Conservation (phyloP, 2,797 vertebrate genomes). For the Anguilla marmorata region DNA sequence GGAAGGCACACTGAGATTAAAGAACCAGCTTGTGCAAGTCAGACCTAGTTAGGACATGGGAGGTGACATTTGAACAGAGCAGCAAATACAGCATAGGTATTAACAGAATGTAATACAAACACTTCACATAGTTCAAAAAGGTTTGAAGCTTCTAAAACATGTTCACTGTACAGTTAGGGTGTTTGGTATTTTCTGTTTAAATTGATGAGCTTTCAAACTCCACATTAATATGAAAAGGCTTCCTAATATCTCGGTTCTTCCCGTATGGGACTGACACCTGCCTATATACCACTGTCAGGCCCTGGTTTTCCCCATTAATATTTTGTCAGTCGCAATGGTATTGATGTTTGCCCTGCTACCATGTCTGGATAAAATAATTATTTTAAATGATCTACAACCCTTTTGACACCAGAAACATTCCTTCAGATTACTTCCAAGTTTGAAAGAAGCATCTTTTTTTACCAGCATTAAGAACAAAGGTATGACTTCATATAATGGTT, state of each 20-base stretch:
- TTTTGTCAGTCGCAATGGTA: not conserved
- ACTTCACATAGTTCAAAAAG: not conserved
- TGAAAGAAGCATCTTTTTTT: too few relatives aligned
- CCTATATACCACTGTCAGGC: too few relatives aligned
- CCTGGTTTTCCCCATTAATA: too few relatives aligned
- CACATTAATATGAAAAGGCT: not conserved
- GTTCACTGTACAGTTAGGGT: not conserved
- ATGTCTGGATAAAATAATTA: not conserved
- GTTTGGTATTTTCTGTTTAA: not conserved
- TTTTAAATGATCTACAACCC: not conserved
- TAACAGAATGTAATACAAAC: too few relatives aligned
- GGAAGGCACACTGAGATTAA: too few relatives aligned
- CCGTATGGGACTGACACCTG: not conserved
- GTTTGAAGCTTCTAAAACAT: not conserved
- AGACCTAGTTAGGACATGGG: too few relatives aligned
- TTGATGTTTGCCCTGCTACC: not conserved
- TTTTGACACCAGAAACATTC: not conserved
- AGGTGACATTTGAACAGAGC: too few relatives aligned
- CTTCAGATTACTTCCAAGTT: not conserved
- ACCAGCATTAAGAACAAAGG: not conserved
- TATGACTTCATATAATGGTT: not conserved
- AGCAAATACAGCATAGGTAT: too few relatives aligned
- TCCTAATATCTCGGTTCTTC: not conserved
- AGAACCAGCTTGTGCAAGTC: too few relatives aligned
- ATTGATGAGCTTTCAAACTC: not conserved